Conservation (phyloP, 2,113 vertebrate genomes). For the Aviceda subcristata region DNA sequence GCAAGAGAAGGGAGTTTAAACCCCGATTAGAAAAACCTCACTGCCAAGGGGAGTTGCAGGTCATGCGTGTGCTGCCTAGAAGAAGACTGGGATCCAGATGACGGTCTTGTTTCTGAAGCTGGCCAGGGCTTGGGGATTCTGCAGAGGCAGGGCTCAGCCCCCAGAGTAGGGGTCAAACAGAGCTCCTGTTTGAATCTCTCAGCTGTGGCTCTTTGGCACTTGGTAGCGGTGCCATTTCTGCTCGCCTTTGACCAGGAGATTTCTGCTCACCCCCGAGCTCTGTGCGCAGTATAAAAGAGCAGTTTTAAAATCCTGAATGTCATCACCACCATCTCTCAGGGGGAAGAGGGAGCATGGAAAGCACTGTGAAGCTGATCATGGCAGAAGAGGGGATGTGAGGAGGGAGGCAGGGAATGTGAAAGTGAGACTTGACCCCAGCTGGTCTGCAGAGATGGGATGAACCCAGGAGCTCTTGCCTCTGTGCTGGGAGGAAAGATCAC, state of each 20-base stretch:
- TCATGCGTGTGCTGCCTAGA: not conserved
- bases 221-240: not conserved
- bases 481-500: not conserved
- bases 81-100: not conserved
- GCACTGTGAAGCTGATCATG: not conserved
- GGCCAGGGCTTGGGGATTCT: not conserved
- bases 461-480: not conserved
- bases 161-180: not conserved
- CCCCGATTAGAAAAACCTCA: not conserved
- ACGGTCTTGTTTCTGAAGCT: not conserved
- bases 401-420: not conserved
- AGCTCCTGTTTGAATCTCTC: not conserved
- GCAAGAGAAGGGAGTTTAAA: constrained; percentile 46
- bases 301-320: not conserved
- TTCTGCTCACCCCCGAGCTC: not conserved
- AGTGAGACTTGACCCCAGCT: not conserved
- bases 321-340: not conserved
- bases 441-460: not conserved
- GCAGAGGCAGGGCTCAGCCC: not conserved
- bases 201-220: not conserved
- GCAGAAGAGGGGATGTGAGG: not conserved
- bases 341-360: not conserved
- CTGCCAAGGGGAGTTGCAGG: not conserved
- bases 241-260: not conserved
- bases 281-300: not conserved